A percentile compares a stretch with the other conserved stretches of the same genome.
Evolutionary conservation across 2,888 invertebrate genomes (phyloP).

Genomic region (Cordilura impudica): DNA sequence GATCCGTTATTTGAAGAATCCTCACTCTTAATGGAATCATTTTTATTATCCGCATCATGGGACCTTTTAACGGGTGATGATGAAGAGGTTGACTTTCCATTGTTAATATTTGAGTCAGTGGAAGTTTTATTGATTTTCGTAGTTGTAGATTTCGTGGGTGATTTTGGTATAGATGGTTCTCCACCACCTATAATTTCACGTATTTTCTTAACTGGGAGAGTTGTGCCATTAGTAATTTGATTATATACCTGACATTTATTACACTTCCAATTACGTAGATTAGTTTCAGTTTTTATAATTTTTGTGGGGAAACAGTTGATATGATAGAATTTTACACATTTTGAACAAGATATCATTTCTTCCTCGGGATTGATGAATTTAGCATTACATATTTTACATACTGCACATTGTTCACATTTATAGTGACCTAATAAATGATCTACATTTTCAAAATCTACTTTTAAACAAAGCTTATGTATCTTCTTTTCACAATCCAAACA

Average conservation of each 20-base stretch:
- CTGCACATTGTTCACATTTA: slow-evolving; percentile 95
- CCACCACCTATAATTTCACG: slow-evolving; percentile 65
- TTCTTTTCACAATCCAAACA: slow-evolving; percentile 71
- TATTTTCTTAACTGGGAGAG: slow-evolving; percentile 63
- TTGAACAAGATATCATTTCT: slow-evolving; percentile 85
- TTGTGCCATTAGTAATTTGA: slow-evolving; percentile 55
- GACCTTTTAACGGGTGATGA: neutral
- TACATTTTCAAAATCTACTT: slow-evolving; percentile 68
- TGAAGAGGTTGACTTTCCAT: slow-evolving; percentile 1
- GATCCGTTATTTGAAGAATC: neutral
- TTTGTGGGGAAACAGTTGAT: slow-evolving; percentile 87
- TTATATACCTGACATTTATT: slow-evolving; percentile 80
- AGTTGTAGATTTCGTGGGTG: slow-evolving; percentile 1
- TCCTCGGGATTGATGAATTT: slow-evolving; percentile 25
- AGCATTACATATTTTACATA: slow-evolving; percentile 80
- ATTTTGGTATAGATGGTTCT: neutral
- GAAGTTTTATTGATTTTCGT: slow-evolving; percentile 40
- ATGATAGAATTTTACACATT: slow-evolving; percentile 92
- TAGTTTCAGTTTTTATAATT: slow-evolving; percentile 77
- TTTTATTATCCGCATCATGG: neutral
- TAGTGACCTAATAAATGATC: slow-evolving; percentile 79
- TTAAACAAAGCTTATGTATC: slow-evolving; percentile 71
- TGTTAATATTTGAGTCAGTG: slow-evolving; percentile 50
- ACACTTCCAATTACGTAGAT: slow-evolving; percentile 85
- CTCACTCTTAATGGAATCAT: slow-evolving; percentile 5